Percentiles rank a stretch among this genome's conserved stretches.
Conservation (phyloP, 2,113 vertebrate species). For the Amia ocellicauda region DNA sequence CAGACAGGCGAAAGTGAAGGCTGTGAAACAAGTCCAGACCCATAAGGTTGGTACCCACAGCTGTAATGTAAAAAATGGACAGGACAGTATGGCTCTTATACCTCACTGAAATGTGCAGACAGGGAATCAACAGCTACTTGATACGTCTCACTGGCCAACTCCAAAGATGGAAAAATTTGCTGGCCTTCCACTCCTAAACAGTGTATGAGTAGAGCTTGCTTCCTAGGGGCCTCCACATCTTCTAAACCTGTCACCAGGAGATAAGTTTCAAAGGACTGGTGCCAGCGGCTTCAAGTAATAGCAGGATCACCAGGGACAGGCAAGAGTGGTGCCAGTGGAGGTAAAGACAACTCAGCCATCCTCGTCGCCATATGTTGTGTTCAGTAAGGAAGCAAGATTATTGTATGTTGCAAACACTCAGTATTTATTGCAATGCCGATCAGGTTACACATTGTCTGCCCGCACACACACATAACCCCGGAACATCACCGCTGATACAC, state of each 20-base stretch:
- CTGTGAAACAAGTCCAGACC: background rate
- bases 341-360: background rate
- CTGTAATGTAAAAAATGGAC: slow-evolving; percentile 24
- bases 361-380: background rate
- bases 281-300: background rate
- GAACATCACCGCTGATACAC: too few relatives aligned
- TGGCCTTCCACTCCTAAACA: slow-evolving; percentile 10
- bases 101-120: slow-evolving; percentile 1
- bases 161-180: background rate
- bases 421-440: too few relatives aligned
- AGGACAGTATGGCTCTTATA: too few relatives aligned
- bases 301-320: background rate
- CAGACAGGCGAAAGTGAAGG: slow-evolving; percentile 3
- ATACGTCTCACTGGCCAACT: slow-evolving; percentile 2
- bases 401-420: too few relatives aligned
- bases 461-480: too few relatives aligned
- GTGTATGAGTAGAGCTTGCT: background rate
- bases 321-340: background rate
- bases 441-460: too few relatives aligned
- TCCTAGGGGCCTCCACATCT: background rate
- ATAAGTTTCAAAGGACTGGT: slow-evolving; percentile 1
- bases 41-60: background rate
- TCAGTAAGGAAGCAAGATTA: slow-evolving; percentile 5
- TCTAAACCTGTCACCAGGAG: background rate
- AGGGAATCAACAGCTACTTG: too few relatives aligned